Percentiles rank a stretch among this genome's conserved stretches.
These are phyloP conservation scores for Xestoiulus laeticollis DNA, from an alignment of 2,888 invertebrate genomes.

Conservation along the genomic window DNA sequence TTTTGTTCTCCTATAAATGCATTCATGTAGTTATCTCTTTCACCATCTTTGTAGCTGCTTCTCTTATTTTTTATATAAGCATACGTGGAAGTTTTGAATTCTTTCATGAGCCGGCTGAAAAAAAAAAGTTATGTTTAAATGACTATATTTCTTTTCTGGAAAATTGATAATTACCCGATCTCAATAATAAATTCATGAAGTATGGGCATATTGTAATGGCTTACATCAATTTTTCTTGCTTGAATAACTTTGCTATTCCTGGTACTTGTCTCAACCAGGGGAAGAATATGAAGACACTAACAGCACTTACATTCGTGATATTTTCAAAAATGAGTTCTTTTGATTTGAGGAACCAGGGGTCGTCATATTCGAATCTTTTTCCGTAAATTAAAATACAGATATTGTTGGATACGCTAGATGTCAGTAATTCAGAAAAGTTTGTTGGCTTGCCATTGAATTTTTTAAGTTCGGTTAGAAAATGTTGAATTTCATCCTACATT, in stretches of 20 bases:
- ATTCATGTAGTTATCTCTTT: constrained; percentile 21
- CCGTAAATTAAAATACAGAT: constrained; percentile 43
- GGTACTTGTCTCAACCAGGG: constrained; percentile 44
- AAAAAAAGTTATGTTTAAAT: background rate
- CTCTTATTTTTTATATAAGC: background rate
- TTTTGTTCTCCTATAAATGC: constrained; percentile 44
- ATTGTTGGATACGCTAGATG: constrained; percentile 45
- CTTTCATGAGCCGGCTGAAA: background rate
- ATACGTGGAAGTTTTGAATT: background rate
- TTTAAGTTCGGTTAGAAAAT: constrained; percentile 44
- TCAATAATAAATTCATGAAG: background rate
- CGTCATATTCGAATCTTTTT: constrained; percentile 47
- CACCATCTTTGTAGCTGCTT: background rate
- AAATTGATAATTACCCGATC: background rate
- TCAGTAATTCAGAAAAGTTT: background rate
- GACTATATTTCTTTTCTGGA: background rate
- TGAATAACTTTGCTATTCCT: background rate
- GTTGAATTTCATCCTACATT: constrained; percentile 51
- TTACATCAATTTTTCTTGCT: background rate
- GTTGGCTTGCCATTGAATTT: background rate
- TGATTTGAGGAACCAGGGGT: background rate
- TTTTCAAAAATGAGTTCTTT: background rate
- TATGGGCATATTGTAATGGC: background rate
- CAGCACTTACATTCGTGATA: background rate
- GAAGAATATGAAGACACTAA: background rate